Evolutionary conservation across 2,113 vertebrate species (phyloP).

Genomic region (Varanus komodoensis): DNA sequence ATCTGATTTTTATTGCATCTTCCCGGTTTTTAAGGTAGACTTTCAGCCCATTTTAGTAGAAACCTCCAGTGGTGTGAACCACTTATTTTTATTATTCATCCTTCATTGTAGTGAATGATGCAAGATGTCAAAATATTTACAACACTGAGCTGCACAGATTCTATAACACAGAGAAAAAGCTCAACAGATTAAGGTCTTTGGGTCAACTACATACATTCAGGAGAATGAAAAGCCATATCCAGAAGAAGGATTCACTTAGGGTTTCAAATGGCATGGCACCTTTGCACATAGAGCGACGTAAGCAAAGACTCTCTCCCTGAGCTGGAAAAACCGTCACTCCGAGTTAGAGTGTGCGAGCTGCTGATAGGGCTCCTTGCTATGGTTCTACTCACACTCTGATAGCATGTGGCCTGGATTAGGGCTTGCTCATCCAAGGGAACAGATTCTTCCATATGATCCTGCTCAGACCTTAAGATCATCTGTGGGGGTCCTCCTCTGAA

Average conservation of each 20-base stretch:
- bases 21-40: constrained; percentile 10
- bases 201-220: not conserved
- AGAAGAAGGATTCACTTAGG: not conserved
- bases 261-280: not conserved
- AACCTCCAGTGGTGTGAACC: constrained; percentile 16
- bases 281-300: not conserved
- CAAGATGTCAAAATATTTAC: constrained; percentile 13
- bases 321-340: not conserved
- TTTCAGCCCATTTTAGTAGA: constrained; percentile 14
- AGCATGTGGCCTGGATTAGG: not conserved
- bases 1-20: not conserved
- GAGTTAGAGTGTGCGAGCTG: not conserved
- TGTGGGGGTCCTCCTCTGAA: too few species aligned
- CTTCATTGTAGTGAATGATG: not conserved
- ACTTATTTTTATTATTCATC: not conserved
- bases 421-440: too few species aligned
- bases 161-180: not conserved
- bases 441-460: too few species aligned
- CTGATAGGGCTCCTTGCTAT: too few species aligned
- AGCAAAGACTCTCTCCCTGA: not conserved
- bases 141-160: not conserved
- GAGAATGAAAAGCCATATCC: not conserved
- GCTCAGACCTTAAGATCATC: too few species aligned
- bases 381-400: not conserved
- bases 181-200: not conserved